These are phyloP conservation scores for Anolis sagrei DNA, from an alignment of 2,113 vertebrate genomes.

Conservation along the genomic window DNA sequence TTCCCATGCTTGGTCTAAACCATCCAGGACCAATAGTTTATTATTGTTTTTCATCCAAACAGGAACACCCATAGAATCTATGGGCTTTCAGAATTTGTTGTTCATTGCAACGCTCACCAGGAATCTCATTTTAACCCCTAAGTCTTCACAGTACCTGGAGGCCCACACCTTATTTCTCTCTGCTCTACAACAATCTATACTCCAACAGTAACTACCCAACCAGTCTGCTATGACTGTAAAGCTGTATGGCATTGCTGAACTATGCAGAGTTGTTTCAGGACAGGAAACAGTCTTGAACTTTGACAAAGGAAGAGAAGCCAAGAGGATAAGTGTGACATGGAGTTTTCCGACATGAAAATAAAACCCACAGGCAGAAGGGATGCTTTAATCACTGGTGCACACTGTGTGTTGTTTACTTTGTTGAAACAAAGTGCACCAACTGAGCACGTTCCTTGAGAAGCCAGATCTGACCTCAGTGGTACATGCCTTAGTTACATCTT, in stretches of 20 bases:
- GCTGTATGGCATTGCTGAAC: background rate
- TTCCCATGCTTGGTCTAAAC: no score
- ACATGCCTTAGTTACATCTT: no score
- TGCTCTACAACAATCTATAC: background rate
- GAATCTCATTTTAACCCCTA: no score
- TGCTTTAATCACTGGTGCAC: background rate
- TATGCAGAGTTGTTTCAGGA: background rate
- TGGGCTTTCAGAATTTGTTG: no score
- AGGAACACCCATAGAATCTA: background rate
- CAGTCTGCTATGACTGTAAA: no score
- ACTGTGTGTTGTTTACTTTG: rapidly evolving
- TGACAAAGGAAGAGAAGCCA: background rate
- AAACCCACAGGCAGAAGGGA: background rate
- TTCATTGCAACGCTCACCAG: no score
- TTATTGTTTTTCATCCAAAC: background rate
- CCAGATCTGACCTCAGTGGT: no score
- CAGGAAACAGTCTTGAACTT: constrained; percentile 11
- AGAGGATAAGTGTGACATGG: rapidly evolving
- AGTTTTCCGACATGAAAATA: background rate
- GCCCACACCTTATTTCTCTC: no score
- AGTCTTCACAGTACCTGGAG: no score
- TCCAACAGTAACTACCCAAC: background rate
- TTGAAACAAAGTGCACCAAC: no score
- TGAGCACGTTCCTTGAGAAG: no score
- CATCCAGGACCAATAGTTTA: no score